Conservation (phyloP, 2,797 vertebrate species). For the Leuciscus waleckii region DNA sequence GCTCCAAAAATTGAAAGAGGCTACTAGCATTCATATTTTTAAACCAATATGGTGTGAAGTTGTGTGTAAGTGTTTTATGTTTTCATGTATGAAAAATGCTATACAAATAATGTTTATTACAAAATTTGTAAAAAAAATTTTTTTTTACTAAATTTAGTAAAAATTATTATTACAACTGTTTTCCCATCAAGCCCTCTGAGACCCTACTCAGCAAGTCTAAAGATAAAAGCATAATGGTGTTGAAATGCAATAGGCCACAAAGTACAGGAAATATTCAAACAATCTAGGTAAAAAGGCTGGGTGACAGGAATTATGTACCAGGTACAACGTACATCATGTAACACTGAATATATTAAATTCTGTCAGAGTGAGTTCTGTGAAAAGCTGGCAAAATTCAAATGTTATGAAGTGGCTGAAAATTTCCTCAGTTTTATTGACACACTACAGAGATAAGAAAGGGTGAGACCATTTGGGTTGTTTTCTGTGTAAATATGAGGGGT, state of each 20-base stretch:
- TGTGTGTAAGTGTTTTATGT: no score
- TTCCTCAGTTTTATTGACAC: constrained; percentile 24
- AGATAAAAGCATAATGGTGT: not conserved
- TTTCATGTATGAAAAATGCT: no score
- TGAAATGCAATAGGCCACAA: not conserved
- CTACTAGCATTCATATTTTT: no score
- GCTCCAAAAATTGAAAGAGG: no score
- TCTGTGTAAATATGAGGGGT: constrained; percentile 42
- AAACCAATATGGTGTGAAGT: no score
- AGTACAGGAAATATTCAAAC: constrained; percentile 19
- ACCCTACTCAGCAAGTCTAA: not conserved
- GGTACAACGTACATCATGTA: not conserved
- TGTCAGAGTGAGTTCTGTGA: not conserved
- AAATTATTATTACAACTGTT: not conserved
- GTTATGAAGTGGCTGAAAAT: constrained; percentile 24
- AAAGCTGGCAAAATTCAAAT: constrained; percentile 1
- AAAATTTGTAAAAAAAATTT: no score
- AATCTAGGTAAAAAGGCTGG: not conserved
- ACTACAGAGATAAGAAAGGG: constrained; percentile 2
- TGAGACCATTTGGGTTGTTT: constrained; percentile 36
- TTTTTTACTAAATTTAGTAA: no score
- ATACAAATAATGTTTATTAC: no score
- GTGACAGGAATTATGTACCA: not conserved
- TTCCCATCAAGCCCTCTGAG: not conserved
- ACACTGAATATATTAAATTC: not conserved